These are phyloP conservation scores for Tetragonula carbonaria DNA, from an alignment of 2,888 invertebrate genomes.

Conservation along the genomic window DNA sequence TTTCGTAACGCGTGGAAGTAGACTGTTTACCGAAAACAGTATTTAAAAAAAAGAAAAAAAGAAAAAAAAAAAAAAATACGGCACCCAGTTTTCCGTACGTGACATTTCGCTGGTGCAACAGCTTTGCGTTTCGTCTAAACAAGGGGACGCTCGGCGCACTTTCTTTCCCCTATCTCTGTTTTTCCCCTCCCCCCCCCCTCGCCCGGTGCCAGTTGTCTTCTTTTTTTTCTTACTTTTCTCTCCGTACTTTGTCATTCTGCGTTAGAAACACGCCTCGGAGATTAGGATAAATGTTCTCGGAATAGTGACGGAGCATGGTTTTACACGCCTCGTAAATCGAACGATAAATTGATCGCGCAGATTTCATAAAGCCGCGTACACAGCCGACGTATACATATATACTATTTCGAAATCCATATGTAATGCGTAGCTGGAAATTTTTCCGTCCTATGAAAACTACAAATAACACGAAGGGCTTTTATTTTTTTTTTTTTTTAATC, in stretches of 20 bases:
- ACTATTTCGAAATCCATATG: conserved; percentile 35
- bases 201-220: neutral
- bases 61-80: conserved; percentile 40
- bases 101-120: conserved; percentile 46
- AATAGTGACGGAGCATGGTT: conserved; percentile 59
- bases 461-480: conserved; percentile 21
- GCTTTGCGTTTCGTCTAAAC: conserved; percentile 57
- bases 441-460: conserved; percentile 6
- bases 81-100: conserved; percentile 53
- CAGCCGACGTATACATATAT: conserved; percentile 30
- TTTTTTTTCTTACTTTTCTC: conserved; percentile 2
- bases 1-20: neutral
- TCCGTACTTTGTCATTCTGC: conserved; percentile 38
- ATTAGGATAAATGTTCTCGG: conserved; percentile 74
- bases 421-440: conserved; percentile 10
- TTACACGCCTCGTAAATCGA: conserved; percentile 74
- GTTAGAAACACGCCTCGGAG: conserved; percentile 66
- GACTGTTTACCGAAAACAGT: conserved; percentile 56
- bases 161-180: conserved; percentile 40
- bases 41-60: conserved; percentile 33
- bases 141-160: conserved; percentile 23
- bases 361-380: conserved; percentile 54
- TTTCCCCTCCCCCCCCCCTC: neutral
- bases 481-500: conserved; percentile 1
- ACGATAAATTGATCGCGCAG: conserved; percentile 75